These are phyloP conservation scores for Nebria ingens DNA, from an alignment of 1,140 invertebrate species.

Conservation along the genomic window DNA sequence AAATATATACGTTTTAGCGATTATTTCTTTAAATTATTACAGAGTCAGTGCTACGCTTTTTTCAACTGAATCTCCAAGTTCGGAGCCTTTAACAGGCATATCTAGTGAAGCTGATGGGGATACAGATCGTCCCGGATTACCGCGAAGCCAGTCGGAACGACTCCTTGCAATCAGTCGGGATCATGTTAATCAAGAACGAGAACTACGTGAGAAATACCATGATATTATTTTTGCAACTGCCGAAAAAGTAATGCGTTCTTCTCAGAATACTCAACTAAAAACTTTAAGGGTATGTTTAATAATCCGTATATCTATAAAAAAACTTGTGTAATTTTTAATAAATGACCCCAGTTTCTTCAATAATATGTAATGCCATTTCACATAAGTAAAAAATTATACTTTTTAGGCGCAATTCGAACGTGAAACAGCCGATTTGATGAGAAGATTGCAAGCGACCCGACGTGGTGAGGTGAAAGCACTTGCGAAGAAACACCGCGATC, in stretches of 20 bases:
- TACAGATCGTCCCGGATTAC: slow-evolving; percentile 38
- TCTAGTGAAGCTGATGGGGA: slow-evolving; percentile 31
- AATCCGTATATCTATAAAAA: background rate
- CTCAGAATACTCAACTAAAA: slow-evolving; percentile 71
- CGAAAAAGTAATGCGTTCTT: slow-evolving; percentile 67
- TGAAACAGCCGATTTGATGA: slow-evolving; percentile 74
- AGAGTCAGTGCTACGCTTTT: slow-evolving; percentile 27
- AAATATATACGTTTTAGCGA: slow-evolving; percentile 10
- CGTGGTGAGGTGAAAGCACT: slow-evolving; percentile 78
- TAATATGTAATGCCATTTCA: background rate
- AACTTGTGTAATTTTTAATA: background rate
- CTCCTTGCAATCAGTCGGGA: slow-evolving; percentile 55
- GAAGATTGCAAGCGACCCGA: slow-evolving; percentile 66
- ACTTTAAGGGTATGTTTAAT: slow-evolving; percentile 37
- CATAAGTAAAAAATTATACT: too few species aligned
- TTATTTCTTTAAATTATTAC: slow-evolving; percentile 7
- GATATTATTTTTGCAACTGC: slow-evolving; percentile 61
- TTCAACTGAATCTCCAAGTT: slow-evolving; percentile 31
- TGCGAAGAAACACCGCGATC: slow-evolving; percentile 71
- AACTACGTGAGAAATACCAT: slow-evolving; percentile 75
- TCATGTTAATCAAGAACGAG: slow-evolving; percentile 63
- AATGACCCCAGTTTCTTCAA: background rate
- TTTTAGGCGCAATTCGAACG: slow-evolving; percentile 54
- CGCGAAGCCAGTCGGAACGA: slow-evolving; percentile 55
- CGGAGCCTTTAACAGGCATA: slow-evolving; percentile 28